Conservation (phyloP, 2,113 vertebrate species). For the Sinocyclocheilus maitianheensis region DNA sequence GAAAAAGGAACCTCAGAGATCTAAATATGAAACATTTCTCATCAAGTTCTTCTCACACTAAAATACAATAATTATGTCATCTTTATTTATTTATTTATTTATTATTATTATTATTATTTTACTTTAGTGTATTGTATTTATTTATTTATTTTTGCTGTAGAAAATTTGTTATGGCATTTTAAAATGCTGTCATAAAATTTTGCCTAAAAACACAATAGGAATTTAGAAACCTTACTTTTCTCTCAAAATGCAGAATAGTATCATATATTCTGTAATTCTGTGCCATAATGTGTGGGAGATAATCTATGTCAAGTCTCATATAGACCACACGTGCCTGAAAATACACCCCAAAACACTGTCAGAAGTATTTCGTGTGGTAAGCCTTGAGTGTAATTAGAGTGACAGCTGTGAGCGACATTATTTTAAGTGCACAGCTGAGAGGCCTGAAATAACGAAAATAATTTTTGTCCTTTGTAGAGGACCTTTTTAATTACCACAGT, state of each 20-base stretch:
- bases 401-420: background rate
- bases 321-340: background rate
- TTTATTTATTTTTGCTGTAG: background rate
- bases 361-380: background rate
- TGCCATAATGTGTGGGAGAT: background rate
- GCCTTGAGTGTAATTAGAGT: background rate
- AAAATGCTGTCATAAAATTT: background rate
- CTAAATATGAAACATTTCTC: background rate
- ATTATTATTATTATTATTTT: background rate
- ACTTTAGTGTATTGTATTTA: background rate
- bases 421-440: constrained; percentile 29
- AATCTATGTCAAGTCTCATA: constrained; percentile 16
- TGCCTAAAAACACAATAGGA: background rate
- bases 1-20: background rate
- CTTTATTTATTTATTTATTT: background rate
- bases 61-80: background rate
- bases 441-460: constrained; percentile 1
- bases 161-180: background rate
- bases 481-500: background rate
- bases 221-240: background rate
- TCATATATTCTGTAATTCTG: background rate
- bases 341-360: constrained; percentile 17
- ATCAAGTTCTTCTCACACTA: background rate
- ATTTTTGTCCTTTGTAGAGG: background rate
- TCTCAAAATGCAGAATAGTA: background rate